Evolutionary conservation across 2,888 invertebrate genomes (phyloP), one percentile per base, ranked within the genome.

Genomic region (Esperia sulphurella): DNA sequence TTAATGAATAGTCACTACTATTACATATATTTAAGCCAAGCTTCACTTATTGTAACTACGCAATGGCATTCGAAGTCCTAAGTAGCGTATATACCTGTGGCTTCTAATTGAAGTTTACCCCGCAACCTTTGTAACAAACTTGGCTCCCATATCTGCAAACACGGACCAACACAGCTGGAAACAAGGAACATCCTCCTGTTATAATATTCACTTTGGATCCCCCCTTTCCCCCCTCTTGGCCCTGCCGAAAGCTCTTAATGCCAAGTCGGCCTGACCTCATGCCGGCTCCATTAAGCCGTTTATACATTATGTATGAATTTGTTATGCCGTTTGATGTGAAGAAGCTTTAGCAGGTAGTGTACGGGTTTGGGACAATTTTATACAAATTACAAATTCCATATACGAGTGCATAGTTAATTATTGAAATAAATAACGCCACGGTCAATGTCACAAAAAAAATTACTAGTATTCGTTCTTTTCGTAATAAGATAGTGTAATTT

Each of bases 231-330:
- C 76, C 82, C 77, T 72, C 57, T 68, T 60, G 71, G 69, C 76
- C 82, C 77, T 72, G 71, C 75, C 76, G 68, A 87, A 83, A 86
- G 89, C 88, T 88, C 87, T 88, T 88, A 89, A 89, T 86, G 80
- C 89, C 79, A 74, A 82, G 76, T 81, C 78, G 72, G 75, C 77
- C 83, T 89, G 88, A 89, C 88, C 88, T 87, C 87, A 84, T 84
- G 83, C 75, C 81, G 74, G 80, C 79, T 83, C 87, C 89, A 88
- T 89, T 88, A 89, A 87, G 87, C 84, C 82, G 84, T 83, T 83
- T 85, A 88, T 89, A 88, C 87, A 89, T 88, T 74, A 89, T 89
- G 87, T 87, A 88, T 89, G 87, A 89, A 85, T 87, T 84, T 87
- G 85, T 86, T 87, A 88, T 88, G 87, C 87, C 78, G 83, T 88